Percentiles rank a stretch among this genome's conserved stretches.
phyloP scores from a whole-genome alignment of 2,113 vertebrate genomes.

The Micromys minutus region DNA sequence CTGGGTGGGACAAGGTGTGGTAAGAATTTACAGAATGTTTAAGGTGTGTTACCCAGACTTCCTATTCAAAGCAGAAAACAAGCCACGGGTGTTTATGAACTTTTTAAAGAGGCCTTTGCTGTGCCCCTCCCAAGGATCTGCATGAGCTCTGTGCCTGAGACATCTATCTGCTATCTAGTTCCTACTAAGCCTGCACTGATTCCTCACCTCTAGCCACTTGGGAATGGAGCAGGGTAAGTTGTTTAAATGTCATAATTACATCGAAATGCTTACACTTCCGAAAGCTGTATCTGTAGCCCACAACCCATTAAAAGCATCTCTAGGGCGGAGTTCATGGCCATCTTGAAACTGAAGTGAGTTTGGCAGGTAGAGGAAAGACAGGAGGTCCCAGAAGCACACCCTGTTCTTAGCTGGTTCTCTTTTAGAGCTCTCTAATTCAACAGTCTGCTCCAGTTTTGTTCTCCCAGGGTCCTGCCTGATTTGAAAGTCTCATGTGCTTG shows the following conservation, averaged over 20 bases:
- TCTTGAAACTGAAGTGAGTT: not conserved
- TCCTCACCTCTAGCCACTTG: accelerated
- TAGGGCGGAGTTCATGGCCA: not conserved
- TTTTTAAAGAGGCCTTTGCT: too few relatives aligned
- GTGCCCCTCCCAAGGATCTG: too few relatives aligned
- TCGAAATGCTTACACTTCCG: not conserved
- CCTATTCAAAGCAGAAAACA: constrained; percentile 64
- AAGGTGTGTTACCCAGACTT: constrained; percentile 84
- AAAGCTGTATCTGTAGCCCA: not conserved
- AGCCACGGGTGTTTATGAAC: too few relatives aligned
- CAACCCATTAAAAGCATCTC: not conserved
- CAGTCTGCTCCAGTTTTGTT: too few relatives aligned
- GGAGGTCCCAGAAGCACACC: not conserved
- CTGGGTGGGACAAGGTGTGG: constrained; percentile 79
- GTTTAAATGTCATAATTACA: not conserved
- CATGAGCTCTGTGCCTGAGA: too few relatives aligned
- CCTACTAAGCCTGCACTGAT: too few relatives aligned
- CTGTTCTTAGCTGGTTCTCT: not conserved
- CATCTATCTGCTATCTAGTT: too few relatives aligned
- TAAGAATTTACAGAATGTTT: constrained; percentile 80
- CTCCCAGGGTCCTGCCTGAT: not conserved
- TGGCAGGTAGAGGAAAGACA: not conserved
- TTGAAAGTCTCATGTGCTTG: not conserved
- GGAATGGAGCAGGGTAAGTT: not conserved
- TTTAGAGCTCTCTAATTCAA: too few relatives aligned